phyloP scores from a whole-genome alignment of 2,888 invertebrate species.

The Hirtodrosophila trivittata region DNA sequence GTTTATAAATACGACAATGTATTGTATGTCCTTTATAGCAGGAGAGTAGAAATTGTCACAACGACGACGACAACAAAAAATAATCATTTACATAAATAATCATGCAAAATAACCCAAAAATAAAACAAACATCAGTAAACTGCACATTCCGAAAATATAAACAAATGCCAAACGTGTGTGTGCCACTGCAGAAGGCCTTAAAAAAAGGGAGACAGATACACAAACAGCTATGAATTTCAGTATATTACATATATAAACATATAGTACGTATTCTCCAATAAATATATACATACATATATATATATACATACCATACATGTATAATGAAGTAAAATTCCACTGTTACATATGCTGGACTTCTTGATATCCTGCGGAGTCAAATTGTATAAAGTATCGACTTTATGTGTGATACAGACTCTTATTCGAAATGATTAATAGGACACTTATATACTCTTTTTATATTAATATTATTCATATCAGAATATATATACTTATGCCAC shows the following conservation, averaged over 20 bases:
- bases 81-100: constrained; percentile 63
- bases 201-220: neutral
- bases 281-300: neutral
- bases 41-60: neutral
- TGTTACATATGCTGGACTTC: constrained; percentile 1
- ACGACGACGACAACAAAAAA: constrained; percentile 10
- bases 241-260: too few relatives aligned
- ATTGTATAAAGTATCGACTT: too few relatives aligned
- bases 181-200: constrained; percentile 1
- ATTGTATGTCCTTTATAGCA: neutral
- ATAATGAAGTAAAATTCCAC: too few relatives aligned
- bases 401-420: too few relatives aligned
- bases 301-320: neutral
- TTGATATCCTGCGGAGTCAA: neutral
- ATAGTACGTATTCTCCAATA: neutral
- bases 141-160: constrained; percentile 32
- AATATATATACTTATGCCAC: too few relatives aligned
- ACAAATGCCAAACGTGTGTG: constrained; percentile 27
- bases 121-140: constrained; percentile 57
- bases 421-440: too few relatives aligned
- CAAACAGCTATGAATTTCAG: neutral
- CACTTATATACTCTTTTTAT: too few relatives aligned
- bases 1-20: constrained; percentile 3
- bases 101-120: constrained; percentile 45
- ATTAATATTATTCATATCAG: too few relatives aligned